Conservation (phyloP, 1,140 invertebrate species). For the Teleogryllus occipitalis region DNA sequence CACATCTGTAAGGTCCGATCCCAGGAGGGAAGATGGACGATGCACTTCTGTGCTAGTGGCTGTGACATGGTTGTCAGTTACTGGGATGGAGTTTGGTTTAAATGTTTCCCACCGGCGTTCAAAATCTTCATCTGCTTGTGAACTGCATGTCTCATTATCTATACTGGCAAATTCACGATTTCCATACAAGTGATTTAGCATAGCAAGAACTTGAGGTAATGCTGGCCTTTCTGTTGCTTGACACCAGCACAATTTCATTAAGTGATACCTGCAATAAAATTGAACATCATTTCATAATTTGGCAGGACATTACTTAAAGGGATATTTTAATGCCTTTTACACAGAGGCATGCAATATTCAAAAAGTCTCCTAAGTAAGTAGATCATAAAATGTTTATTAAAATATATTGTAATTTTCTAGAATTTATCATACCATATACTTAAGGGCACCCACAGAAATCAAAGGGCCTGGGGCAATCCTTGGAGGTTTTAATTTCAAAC, state of each 20-base stretch:
- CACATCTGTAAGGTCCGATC: neutral
- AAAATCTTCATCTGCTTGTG: conserved; percentile 46
- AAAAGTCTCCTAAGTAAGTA: conserved; percentile 8
- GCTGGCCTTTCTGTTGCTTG: conserved; percentile 36
- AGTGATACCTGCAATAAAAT: conserved; percentile 44
- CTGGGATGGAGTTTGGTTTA: conserved; percentile 52
- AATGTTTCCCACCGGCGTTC: conserved; percentile 57
- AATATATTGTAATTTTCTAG: conserved; percentile 15
- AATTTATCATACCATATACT: too few relatives aligned
- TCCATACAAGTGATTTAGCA: conserved; percentile 42
- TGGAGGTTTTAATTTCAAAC: too few relatives aligned
- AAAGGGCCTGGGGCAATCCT: too few relatives aligned
- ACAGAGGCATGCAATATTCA: too few relatives aligned
- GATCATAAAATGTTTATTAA: conserved; percentile 3
- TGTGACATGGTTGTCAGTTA: conserved; percentile 40
- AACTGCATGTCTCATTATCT: conserved; percentile 11
- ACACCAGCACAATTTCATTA: conserved; percentile 60
- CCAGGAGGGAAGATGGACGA: neutral
- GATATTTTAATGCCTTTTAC: too few relatives aligned
- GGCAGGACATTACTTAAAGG: too few relatives aligned
- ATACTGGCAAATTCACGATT: neutral
- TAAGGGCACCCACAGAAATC: too few relatives aligned
- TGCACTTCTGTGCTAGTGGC: neutral
- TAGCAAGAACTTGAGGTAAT: conserved; percentile 45
- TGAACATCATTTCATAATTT: conserved; percentile 12